Percentiles rank a stretch among this genome's conserved stretches.
phyloP scores from a whole-genome alignment of 2,888 invertebrate genomes.

The Coronaproctus castanopsis region DNA sequence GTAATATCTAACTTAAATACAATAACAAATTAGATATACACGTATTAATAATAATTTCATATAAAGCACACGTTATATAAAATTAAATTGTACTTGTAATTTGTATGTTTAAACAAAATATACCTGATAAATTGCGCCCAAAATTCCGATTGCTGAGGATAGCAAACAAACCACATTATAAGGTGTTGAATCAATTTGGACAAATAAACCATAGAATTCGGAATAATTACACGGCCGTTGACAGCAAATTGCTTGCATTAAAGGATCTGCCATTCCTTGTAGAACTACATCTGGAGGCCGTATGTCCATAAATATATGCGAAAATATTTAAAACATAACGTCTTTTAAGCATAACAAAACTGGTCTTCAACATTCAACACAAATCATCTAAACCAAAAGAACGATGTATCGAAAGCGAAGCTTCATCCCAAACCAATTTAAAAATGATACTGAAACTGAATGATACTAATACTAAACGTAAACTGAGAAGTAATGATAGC shows the following conservation, averaged over 20 bases:
- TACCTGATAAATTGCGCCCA: constrained; percentile 2
- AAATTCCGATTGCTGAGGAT: neutral
- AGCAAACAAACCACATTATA: neutral
- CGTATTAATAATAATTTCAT: neutral
- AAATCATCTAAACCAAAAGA: too few species aligned
- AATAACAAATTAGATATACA: neutral
- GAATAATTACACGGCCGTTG: neutral
- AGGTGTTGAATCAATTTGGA: neutral
- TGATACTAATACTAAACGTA: too few species aligned
- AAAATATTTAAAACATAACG: too few species aligned
- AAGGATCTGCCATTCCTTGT: neutral
- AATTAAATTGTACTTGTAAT: neutral
- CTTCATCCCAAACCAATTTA: too few species aligned
- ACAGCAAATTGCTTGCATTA: neutral
- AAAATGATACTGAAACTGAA: too few species aligned
- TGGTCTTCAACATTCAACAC: too few species aligned
- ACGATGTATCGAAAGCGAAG: too few species aligned
- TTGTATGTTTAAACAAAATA: neutral
- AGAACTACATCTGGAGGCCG: neutral
- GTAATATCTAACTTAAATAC: neutral
- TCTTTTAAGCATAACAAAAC: too few species aligned
- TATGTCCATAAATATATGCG: too few species aligned
- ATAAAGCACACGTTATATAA: neutral
- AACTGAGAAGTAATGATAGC: too few species aligned
- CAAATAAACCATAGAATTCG: neutral